These are phyloP conservation scores for Brachionus koreanus DNA, from an alignment of 1,140 invertebrate genomes.

Conservation along the genomic window DNA sequence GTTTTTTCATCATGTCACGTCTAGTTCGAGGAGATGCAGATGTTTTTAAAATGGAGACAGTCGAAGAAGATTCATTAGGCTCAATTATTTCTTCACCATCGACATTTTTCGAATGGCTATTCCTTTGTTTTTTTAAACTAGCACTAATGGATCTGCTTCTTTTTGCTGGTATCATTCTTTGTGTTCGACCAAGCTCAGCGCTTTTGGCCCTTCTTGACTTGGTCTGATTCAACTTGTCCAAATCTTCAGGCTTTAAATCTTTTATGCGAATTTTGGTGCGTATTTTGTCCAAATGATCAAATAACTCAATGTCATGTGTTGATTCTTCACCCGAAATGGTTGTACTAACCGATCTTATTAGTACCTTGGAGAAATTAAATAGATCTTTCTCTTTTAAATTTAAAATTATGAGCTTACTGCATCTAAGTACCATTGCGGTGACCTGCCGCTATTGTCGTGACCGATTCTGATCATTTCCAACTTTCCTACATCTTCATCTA, in stretches of 20 bases:
- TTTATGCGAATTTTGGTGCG: slow-evolving; percentile 4
- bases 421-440: slow-evolving; percentile 57
- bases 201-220: slow-evolving; percentile 26
- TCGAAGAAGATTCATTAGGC: not conserved
- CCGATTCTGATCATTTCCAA: slow-evolving; percentile 54
- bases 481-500: slow-evolving; percentile 51
- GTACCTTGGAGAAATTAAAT: not conserved
- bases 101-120: not conserved
- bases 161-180: not conserved
- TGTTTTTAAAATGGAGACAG: slow-evolving; percentile 15
- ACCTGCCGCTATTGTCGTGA: slow-evolving; percentile 56
- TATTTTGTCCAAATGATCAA: slow-evolving; percentile 7
- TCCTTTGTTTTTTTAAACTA: not conserved
- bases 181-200: not conserved
- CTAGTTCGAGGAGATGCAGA: not conserved
- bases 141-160: not conserved
- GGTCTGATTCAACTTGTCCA: not conserved
- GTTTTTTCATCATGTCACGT: slow-evolving; percentile 25
- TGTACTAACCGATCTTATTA: not conserved
- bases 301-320: not conserved
- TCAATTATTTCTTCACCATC: not conserved
- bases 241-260: not conserved
- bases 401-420: slow-evolving; percentile 53
- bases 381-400: slow-evolving; percentile 49
- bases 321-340: slow-evolving; percentile 11